Percentiles rank a stretch among this genome's conserved stretches.
Evolutionary conservation across 2,113 vertebrate genomes (phyloP).

Genomic region (Corvus cornix): DNA sequence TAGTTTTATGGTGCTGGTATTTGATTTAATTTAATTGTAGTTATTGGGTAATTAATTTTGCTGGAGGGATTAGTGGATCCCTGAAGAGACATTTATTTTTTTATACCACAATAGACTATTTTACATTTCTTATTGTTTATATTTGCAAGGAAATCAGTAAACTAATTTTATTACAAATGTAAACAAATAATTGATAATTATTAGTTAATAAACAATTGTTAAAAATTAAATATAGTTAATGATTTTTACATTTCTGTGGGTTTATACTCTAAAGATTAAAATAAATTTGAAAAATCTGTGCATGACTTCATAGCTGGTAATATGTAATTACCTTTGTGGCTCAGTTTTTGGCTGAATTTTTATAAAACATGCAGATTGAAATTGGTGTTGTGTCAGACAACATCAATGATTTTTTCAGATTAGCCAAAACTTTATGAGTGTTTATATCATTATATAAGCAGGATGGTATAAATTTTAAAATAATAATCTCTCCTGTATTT

Average conservation of each 20-base stretch:
- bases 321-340: not conserved
- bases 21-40: not conserved
- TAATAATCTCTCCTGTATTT: not conserved
- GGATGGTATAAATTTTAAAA: not conserved
- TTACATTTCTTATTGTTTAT: not conserved
- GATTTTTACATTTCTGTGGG: not conserved
- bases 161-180: not conserved
- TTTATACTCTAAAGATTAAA: not conserved
- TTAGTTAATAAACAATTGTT: not conserved
- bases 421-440: not conserved
- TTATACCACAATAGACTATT: not conserved
- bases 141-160: not conserved
- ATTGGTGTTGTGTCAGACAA: not conserved
- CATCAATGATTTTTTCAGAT: not conserved
- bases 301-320: not conserved
- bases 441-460: not conserved
- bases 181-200: not conserved
- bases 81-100: not conserved
- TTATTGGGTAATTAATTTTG: not conserved
- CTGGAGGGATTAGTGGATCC: not conserved
- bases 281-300: not conserved
- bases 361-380: not conserved
- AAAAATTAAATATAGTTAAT: not conserved
- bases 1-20: not conserved
- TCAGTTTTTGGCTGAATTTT: not conserved